phyloP scores from a whole-genome alignment of 1,140 invertebrate species.

The Pseudoatta argentina region DNA sequence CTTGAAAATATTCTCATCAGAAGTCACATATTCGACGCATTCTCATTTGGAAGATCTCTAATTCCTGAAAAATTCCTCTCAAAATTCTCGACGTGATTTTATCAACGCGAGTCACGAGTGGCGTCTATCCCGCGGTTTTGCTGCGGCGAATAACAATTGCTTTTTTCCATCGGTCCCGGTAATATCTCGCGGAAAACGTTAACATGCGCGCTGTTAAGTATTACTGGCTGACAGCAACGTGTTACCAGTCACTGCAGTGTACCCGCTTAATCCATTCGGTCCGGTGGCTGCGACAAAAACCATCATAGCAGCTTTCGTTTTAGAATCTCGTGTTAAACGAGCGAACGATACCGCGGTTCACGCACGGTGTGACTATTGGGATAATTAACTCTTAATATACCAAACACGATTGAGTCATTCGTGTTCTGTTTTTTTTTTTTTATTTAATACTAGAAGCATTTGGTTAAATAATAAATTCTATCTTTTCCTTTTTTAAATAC shows the following conservation, averaged over 20 bases:
- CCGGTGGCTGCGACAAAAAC: constrained; percentile 41
- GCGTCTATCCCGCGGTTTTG: constrained; percentile 1
- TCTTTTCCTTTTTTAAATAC: no score
- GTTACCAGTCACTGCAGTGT: constrained; percentile 38
- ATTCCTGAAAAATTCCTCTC: background rate
- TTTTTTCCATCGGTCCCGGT: constrained; percentile 32
- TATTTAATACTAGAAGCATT: no score
- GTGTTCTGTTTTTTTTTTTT: no score
- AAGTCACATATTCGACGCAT: background rate
- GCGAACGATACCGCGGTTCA: constrained; percentile 13
- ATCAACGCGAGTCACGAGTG: constrained; percentile 38
- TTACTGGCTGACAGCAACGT: constrained; percentile 50
- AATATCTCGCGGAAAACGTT: constrained; percentile 51
- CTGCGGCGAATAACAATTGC: constrained; percentile 28
- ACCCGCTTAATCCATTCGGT: constrained; percentile 51
- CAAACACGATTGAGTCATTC: no score
- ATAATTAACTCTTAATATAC: constrained; percentile 1
- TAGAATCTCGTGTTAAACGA: constrained; percentile 37
- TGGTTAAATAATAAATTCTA: no score
- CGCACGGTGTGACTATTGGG: background rate
- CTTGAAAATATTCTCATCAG: background rate
- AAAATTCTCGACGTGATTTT: constrained; percentile 44
- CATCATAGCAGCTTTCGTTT: constrained; percentile 34
- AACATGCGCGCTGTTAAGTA: constrained; percentile 49
- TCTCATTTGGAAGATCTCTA: background rate